Conservation (phyloP, 1,140 invertebrate genomes). For the Mamestra configurata region DNA sequence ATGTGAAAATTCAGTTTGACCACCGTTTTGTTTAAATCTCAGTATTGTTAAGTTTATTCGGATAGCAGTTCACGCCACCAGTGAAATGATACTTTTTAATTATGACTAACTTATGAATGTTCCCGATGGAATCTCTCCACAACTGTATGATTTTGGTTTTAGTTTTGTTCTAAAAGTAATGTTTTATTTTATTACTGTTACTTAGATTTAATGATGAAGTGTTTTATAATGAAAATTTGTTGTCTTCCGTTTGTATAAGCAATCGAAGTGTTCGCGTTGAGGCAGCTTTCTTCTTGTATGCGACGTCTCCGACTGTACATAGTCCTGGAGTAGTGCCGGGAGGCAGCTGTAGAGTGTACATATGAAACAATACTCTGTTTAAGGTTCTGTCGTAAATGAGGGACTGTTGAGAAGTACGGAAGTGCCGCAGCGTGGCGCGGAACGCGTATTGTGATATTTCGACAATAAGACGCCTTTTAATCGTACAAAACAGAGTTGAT, state of each 20-base stretch:
- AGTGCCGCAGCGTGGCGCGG: constrained; percentile 41
- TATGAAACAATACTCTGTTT: constrained; percentile 45
- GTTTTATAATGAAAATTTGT: constrained; percentile 64
- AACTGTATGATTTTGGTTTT: constrained; percentile 52
- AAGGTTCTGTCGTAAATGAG: constrained; percentile 44
- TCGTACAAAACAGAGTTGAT: constrained; percentile 55
- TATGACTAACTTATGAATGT: constrained; percentile 51
- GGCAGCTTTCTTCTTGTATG: constrained; percentile 59
- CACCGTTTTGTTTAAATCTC: constrained; percentile 78
- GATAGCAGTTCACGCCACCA: constrained; percentile 50
- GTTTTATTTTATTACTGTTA: constrained; percentile 71
- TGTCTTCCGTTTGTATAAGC: constrained; percentile 75
- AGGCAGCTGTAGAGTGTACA: constrained; percentile 36
- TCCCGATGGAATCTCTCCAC: constrained; percentile 60
- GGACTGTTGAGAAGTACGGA: no score
- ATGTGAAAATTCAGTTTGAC: constrained; percentile 63
- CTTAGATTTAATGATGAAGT: constrained; percentile 55
- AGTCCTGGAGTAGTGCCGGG: background rate
- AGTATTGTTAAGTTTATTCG: constrained; percentile 81
- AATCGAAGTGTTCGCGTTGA: constrained; percentile 59
- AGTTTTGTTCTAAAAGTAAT: constrained; percentile 61
- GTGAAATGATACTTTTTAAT: constrained; percentile 53
- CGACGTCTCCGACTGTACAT: constrained; percentile 18
- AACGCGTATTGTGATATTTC: constrained; percentile 75
- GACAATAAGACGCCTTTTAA: constrained; percentile 72